Evolutionary conservation across 2,888 invertebrate genomes (phyloP), one percentile per base, ranked within the genome.

Genomic region (Melipona bicolor): DNA sequence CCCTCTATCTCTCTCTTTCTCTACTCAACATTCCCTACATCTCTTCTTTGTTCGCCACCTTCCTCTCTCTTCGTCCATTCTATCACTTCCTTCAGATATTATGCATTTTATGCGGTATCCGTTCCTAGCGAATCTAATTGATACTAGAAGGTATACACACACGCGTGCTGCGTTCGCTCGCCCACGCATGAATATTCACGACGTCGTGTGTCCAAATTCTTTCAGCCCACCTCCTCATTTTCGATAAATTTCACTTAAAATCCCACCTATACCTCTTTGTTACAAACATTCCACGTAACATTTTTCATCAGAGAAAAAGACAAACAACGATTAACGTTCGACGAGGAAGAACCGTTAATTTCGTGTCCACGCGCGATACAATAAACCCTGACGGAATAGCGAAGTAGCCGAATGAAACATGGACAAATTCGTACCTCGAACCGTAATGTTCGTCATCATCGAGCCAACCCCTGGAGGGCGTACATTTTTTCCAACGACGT

Each of bases 61-160:
- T 13, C 24, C 32, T 54, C 43, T n/a, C 54, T 49, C 61, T 24
- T 17, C 43, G 17, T 43, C 43, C 68, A 9, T 54, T 49, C 15
- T 13, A 52, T 19, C 21, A 36, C 64, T 24, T 77, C 70, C 62
- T 56, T 68, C 68, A 19, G 15, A 56, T 56, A 61, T 56, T 52
- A 69, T 61, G 43, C 74, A 61, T 72, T 81, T 78, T 72, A 59
- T 56, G 74, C 68, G 74, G 61, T 64, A 68, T 75, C 75, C 84
- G 61, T 76, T 79, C 62, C 77, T 78, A 68, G 65, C 32, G 72
- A 85, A 78, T 85, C 85, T 75, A 78, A 77, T 78, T 85, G 74
- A 78, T 78, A 74, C 50, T n/a, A 67, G 67, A 61, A 79, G 64
- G 59, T 70, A 77, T 72, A 43, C 76, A 76, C 76, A 43, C 76